Evolutionary conservation across 2,797 vertebrate species (phyloP), one percentile per base, ranked within the genome.

Genomic region (Cyclura pinguis): DNA sequence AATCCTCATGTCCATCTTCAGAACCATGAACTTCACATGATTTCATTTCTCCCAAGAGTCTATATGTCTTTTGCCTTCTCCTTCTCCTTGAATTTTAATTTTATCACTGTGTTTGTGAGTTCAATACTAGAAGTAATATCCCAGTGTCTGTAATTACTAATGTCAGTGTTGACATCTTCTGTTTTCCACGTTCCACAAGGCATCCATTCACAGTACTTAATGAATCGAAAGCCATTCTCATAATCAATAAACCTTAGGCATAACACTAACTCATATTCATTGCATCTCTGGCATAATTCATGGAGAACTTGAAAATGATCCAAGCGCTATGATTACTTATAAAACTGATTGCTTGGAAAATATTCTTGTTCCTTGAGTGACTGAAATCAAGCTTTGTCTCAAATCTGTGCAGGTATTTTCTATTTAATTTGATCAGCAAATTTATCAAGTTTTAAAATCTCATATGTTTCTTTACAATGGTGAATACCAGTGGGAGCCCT

Each of bases 121-220:
- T 55, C 29, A 74, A 22, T 62, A 32, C 6, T 59, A n/a, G 32
- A 89, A n/a, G 57, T 67, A 29, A 52, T 38, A 76, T 76, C 24
- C 69, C 80, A 59, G 29, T 50, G 47, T 52, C 27, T 89, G 73
- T 78, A 84, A 84, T 89, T 77, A 77, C 55, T 29, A 77, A 52
- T 77, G 38, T 27, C 72, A 89, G 35, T 20, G 38, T n/a, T 84
- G 38, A 76, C 55, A 35, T 27, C 42, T 77, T 78, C 69, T 52
- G 62, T 78, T 84, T 87, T 55, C 38, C 72, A 64, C 16, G 76
- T 93, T 93, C 86, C 91, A 82, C 92, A 89, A 91, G 80, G 89
- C 69, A 77, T 89, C 69, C 57, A 52, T 84, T 84, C 72, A 64
- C 20, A 64, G 57, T 77, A 77, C 7, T 84, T 84, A 84, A 84